Base-by-base conservation (phyloP, 2,797 vertebrate genomes). In the Micromesistius poutassou region DNA sequence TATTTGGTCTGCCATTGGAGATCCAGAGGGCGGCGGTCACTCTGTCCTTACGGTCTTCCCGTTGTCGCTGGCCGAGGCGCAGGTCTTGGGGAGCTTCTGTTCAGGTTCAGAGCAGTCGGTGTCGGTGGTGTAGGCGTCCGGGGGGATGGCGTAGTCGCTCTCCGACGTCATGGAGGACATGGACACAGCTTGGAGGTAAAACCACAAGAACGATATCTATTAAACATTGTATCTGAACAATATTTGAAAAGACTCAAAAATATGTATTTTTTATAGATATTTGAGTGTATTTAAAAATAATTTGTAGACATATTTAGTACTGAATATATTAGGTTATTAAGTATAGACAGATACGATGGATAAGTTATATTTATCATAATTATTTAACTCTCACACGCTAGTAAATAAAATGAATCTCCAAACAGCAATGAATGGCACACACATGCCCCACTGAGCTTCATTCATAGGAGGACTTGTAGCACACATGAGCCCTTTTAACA, bases 141-240 rank as follows among this genome's bases (percentile, higher is more conserved):
- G 98, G 31, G 98, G 98, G 87, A 99, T 98, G 79, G 98, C 97
- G 2, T 99, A 99, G 85, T 99, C 97, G 13, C 96, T 95, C 90
- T 99, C 98, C 1, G 97, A 99, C 13, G 96, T 93, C 93, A 98
- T 90, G 0, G 98, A 99, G 6, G 96, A 96, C 85, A 98, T 90
- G 77, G 98, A 99, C 33, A 98, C 96, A 36, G 96, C 97, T 99
- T 84, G 5, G 3, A 22, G 87, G 50, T n/a, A 5, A 62, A 6
- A 62, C 50, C 19, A 62, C 50, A 62, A 25, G 19, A 62, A 62
- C 50, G 1, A 62, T 6, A 6, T 62, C 19, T 62, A 0, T n/a
- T 25, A 7, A 62, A 62, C 22, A 5, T 19, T 50, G 2, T 50
- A 16, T 19, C 14, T 5, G 16, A 22, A 50, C 12, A 19, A 1